Percentiles rank a stretch among this genome's conserved stretches.
Conservation (phyloP, 1,140 invertebrate genomes). For the Camponotus vicinus region DNA sequence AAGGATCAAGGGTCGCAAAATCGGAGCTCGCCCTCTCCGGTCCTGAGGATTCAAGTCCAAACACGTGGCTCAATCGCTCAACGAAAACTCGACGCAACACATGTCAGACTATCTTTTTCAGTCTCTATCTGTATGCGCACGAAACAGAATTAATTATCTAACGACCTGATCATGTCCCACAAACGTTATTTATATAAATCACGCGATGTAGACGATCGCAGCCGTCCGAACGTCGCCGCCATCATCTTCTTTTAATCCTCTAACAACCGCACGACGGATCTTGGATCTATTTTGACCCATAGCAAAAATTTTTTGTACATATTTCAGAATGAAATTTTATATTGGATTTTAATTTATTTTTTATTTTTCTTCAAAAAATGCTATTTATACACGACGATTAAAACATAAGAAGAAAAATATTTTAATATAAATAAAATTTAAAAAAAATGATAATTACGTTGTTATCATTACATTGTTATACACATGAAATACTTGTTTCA, state of each 20-base stretch:
- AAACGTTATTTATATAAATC: slow-evolving; percentile 51
- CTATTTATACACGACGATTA: too few relatives aligned
- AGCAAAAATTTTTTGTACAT: too few relatives aligned
- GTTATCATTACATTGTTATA: too few relatives aligned
- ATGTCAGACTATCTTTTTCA: slow-evolving; percentile 48
- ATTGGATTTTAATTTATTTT: too few relatives aligned
- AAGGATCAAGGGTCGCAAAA: not conserved
- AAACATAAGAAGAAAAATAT: too few relatives aligned
- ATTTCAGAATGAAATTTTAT: too few relatives aligned
- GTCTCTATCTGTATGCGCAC: slow-evolving; percentile 28
- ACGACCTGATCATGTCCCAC: not conserved
- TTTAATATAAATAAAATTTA: too few relatives aligned
- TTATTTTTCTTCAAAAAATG: too few relatives aligned
- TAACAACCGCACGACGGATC: too few relatives aligned
- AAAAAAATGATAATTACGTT: too few relatives aligned
- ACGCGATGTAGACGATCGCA: slow-evolving; percentile 48
- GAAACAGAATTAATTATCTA: slow-evolving; percentile 48
- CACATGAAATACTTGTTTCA: too few relatives aligned
- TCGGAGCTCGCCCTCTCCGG: not conserved
- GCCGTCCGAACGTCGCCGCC: slow-evolving; percentile 42
- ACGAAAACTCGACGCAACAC: slow-evolving; percentile 24
- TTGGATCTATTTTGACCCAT: too few relatives aligned
- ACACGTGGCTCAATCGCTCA: not conserved
- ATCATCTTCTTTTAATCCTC: slow-evolving; percentile 8
- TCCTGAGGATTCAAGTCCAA: not conserved